Percentiles rank a stretch among this genome's conserved stretches.
These are phyloP conservation scores for Odontamblyopus lacepedii DNA, from an alignment of 2,797 vertebrate species.

Conservation along the genomic window DNA sequence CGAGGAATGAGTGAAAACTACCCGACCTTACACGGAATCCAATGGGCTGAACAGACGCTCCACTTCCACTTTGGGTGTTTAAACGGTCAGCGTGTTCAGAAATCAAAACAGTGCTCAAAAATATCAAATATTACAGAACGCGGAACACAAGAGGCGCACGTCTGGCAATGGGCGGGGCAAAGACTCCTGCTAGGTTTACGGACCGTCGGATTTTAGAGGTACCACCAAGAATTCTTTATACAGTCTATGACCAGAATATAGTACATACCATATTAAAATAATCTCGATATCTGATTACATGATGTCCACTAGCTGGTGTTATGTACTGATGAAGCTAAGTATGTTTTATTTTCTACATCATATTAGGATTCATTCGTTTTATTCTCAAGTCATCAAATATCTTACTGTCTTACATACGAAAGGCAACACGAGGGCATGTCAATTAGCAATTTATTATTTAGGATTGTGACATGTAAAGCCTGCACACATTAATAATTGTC, in stretches of 20 bases:
- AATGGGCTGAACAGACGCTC: not conserved
- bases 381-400: not conserved
- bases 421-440: slow-evolving; percentile 11
- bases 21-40: slow-evolving; percentile 44
- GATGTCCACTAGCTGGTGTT: not conserved
- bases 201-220: not conserved
- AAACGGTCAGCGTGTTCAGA: not conserved
- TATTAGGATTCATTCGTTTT: not conserved
- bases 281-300: not conserved
- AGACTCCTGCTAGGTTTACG: slow-evolving; percentile 32
- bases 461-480: too few species aligned
- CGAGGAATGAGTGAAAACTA: slow-evolving; percentile 5
- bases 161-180: slow-evolving; percentile 38
- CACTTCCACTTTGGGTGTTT: not conserved
- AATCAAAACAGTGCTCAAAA: slow-evolving; percentile 32
- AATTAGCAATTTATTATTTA: not conserved
- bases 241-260: not conserved
- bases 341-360: not conserved
- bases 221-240: not conserved
- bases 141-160: slow-evolving; percentile 3
- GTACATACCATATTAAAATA: not conserved
- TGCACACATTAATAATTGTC: not conserved
- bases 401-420: fast-evolving
- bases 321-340: not conserved
- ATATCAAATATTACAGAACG: not conserved